Evolutionary conservation across 2,888 invertebrate species (phyloP), one percentile per base, ranked within the genome.

Genomic region (Epirrita christyi): DNA sequence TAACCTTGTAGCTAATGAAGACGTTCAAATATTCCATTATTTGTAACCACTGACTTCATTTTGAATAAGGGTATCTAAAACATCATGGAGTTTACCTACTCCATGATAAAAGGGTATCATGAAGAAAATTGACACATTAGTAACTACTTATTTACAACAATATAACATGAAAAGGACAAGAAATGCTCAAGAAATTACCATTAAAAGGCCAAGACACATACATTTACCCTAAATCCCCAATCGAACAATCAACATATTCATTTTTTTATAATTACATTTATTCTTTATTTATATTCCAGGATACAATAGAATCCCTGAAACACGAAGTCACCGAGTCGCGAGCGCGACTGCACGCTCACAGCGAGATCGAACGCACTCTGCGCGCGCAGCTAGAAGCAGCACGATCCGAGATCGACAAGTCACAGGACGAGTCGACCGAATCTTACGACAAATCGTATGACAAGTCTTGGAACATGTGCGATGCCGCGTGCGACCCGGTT

Each of bases 261-360:
- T n/a, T n/a, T n/a, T n/a, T n/a, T n/a, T n/a, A n/a, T n/a, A n/a
- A n/a, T n/a, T n/a, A n/a, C n/a, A n/a, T n/a, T n/a, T n/a, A 29
- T 29, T 6, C 28, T 2, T 7, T 32, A 6, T 47, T 41, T 2
- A 37, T 32, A 42, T 73, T 82, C n/a, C 73, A 92, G 92, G 84
- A 83, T 63, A 91, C 91, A 63, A 89, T 92, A 68, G 92, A 88
- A 63, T 81, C 86, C 57, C 73, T 92, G 38, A 92, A 91, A 75
- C 86, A 85, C 62, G 92, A 92, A 75, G 91, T 92, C 13, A 82
- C 81, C 11, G 91, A 91, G 63, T 92, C 91, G 66, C 80, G 91
- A 55, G 82, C 85, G 59, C 85, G 91, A 15, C 64, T 92, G 59
- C 88, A 88, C 72, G 87, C 89, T 56, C 87, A 90, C 73, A 80